Evolutionary conservation across 2,888 invertebrate species (phyloP), one percentile per base, ranked within the genome.

Genomic region (Drosophila mayaguana): DNA sequence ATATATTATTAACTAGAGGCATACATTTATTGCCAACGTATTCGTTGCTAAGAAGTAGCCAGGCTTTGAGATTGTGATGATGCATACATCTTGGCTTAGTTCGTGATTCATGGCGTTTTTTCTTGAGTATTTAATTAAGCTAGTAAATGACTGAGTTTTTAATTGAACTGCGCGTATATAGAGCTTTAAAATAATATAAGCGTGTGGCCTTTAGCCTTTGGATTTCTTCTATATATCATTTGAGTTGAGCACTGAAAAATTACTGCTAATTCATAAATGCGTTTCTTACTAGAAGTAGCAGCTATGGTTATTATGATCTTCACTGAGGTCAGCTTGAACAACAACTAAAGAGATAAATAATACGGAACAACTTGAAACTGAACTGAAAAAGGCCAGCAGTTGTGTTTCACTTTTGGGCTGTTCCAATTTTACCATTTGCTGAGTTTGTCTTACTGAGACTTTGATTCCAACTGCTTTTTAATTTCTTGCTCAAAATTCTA

Each of bases 1-100:
- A 76, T 63, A 65, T 61, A 43, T 74, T 61, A 78, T 60, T 60
- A 62, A 61, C 59, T 56, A 55, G 18, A 25, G 8, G 25, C 55
- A 32, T 20, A 53, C 50, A 66, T 63, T 63, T 50, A 75, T 57
- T 25, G 71, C 61, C 61, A 50, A 51, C 46, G 56, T 20, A 32
- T 42, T 46, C 20, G 12, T 12, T 20, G n/a, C 40, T 40, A n/a
- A 0, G n/a, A n/a, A 40, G 8, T n/a, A 9, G 12, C 43, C 12
- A 43, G 20, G 12, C 18, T 4, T 11, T 18, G 42, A n/a, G n/a
- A 43, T 43, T 1, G 4, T 2, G n/a, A n/a, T 11, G 1, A 2
- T 8, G n/a, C 11, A 48, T n/a, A 28, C 5, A 28, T 48, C 16
- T 25, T 45, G 12, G 22, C 45, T 22, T 9, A 25, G 25, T 9